Conservation (phyloP, 2,797 vertebrate species). For the Channa striata region DNA sequence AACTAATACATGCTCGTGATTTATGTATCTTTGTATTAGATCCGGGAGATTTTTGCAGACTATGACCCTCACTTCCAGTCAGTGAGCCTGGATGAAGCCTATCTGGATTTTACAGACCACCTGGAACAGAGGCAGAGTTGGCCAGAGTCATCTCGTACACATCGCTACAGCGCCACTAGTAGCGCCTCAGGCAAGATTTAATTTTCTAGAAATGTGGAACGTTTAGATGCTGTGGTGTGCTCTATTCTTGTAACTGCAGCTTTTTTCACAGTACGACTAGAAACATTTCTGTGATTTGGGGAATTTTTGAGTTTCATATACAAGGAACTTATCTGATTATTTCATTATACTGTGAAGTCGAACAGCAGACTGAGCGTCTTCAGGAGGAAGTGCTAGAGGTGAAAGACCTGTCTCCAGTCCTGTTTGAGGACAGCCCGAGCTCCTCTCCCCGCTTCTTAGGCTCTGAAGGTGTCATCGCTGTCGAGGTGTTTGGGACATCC, state of each 20-base stretch:
- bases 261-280: slow-evolving; percentile 3
- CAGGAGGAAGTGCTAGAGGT: slow-evolving; percentile 38
- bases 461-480: slow-evolving; percentile 30
- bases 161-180: slow-evolving; percentile 65
- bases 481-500: slow-evolving; percentile 89
- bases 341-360: slow-evolving; percentile 51
- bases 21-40: slow-evolving; percentile 79
- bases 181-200: slow-evolving; percentile 53
- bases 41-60: slow-evolving; percentile 91
- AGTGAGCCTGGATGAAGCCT: slow-evolving; percentile 97
- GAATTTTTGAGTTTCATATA: background rate
- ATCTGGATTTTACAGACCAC: slow-evolving; percentile 95
- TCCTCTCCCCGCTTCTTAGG: slow-evolving; percentile 52
- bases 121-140: slow-evolving; percentile 89
- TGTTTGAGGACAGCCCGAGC: slow-evolving; percentile 90
- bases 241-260: background rate
- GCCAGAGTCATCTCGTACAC: slow-evolving; percentile 88
- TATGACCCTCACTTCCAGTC: slow-evolving; percentile 95
- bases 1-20: slow-evolving; percentile 28
- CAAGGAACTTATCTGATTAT: background rate
- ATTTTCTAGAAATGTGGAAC: slow-evolving; percentile 19
- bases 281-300: background rate
- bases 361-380: slow-evolving; percentile 26
- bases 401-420: slow-evolving; percentile 84
- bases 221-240: background rate